Base-by-base conservation (phyloP, 1,140 invertebrate species). In the Pseudomyrmex gracilis region DNA sequence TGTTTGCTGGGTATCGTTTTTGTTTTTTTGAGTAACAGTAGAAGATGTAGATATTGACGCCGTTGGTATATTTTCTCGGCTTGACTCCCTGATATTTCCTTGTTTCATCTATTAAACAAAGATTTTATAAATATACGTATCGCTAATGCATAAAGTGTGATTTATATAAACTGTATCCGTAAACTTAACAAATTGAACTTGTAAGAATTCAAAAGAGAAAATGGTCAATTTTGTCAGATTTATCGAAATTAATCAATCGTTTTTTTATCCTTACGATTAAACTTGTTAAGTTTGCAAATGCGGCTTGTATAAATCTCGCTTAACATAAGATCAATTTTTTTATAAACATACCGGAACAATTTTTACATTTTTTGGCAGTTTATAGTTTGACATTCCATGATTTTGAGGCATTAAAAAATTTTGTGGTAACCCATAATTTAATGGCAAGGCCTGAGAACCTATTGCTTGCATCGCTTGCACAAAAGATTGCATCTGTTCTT, bases 71-170 rank as follows among this genome's bases (percentile, higher is more conserved):
- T 68, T 68, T 68, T n/a, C 53, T 68, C 20, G 45, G 10, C 64
- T 67, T 68, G 47, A 9, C 20, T 15, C 17, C 22, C 20, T 66
- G 43, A 66, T 49, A 67, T 15, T 67, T 67, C 17, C 17, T 67
- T 67, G 7, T 51, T 67, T 67, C 17, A 67, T 67, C 45, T 51
- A 12, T 67, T 67, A 67, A 67, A 67, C 17, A 20, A 20, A 67
- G 64, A 67, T 67, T 24, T 67, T 67, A 67, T 67, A 67, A 67
- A 20, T 67, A 49, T 49, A 49, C 49, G 20, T 67, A 47, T 67
- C 10, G 12, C 12, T 67, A 34, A 7, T 34, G 34, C 34, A 64
- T 64, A 67, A 45, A 66, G n/a, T 7, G 63, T 43, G 17, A 47
- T 66, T 20, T 66, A 66, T 66, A 64, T 64, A 45, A 45, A 34